Base-by-base conservation (phyloP, 2,113 vertebrate genomes). In the Rutilus rutilus region DNA sequence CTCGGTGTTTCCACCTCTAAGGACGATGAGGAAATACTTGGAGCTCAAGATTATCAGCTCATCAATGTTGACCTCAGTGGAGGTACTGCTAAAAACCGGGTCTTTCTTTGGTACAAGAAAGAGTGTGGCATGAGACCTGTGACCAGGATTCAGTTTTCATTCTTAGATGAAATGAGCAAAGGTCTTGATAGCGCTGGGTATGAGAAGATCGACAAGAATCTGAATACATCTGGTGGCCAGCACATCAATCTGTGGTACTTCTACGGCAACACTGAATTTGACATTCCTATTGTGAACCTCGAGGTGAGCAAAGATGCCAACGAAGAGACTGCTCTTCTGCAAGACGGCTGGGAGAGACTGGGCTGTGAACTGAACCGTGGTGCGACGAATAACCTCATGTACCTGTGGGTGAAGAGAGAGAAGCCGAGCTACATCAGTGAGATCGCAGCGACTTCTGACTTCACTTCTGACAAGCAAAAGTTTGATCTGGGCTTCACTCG, bases 381-480 rank as follows among this genome's bases (percentile, higher is more conserved):
- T 7, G 84, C 42, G 0, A 33, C 0, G 77, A 25, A 50, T 59
- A 19, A 45, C n/a, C 3, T 71, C 25, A 36, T 73, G 23, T 71
- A 86, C 23, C 84, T 86, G 21, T 86, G 84, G 84, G 75, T 80
- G 36, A 86, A 86, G 50, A 62, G 84, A 36, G 60, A 57, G 23
- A 67, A 54, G 52, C 84, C 50, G 9, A 86, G 60, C 45, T 80
- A 45, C 50, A 80, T 86, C 52, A n/a, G 30, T 30, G 84, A 80
- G 4, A 59, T 86, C 62, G 23, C 52, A 12, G 76, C 84, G 3
- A 42, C 50, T 27, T 2, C 5, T n/a, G 47, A 39, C 50, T 71
- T 45, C 52, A 5, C 5, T 6, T 21, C 27, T n/a, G 84, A 80
- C 52, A 57, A 73, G 19, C n/a, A 67, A 8, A 23, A n/a, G 45